Evolutionary conservation across 2,113 vertebrate species (phyloP).

Genomic region (Ancistrus triradiatus): DNA sequence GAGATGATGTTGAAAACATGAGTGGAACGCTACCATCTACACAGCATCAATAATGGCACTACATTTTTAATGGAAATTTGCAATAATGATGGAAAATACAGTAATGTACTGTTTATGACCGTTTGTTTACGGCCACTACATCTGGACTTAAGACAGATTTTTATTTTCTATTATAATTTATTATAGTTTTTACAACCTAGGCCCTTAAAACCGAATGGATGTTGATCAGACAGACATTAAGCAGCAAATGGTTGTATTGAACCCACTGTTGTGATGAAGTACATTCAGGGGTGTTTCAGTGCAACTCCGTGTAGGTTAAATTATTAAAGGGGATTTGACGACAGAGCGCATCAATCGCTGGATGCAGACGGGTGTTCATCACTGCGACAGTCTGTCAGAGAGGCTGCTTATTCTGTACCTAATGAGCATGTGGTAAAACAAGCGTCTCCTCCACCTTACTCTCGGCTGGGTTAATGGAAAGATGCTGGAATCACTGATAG

Average conservation of each 20-base stretch:
- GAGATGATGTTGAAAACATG: too few species aligned
- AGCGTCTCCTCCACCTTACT: constrained; percentile 2
- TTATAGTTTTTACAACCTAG: too few species aligned
- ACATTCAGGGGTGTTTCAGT: not conserved
- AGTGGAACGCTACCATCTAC: too few species aligned
- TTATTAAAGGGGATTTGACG: constrained; percentile 19
- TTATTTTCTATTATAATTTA: too few species aligned
- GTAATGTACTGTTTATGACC: too few species aligned
- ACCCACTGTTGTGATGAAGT: not conserved
- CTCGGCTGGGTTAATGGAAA: constrained; percentile 25
- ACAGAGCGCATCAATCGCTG: constrained; percentile 1
- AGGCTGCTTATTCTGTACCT: constrained; percentile 11
- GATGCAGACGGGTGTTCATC: constrained; percentile 23
- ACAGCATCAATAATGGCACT: too few species aligned
- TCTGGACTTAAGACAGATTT: too few species aligned
- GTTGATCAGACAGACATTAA: too few species aligned
- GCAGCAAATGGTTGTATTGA: not conserved
- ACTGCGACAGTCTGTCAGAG: constrained; percentile 4
- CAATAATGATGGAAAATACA: too few species aligned
- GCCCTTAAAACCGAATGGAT: too few species aligned
- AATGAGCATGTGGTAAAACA: constrained; percentile 32
- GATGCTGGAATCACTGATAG: constrained; percentile 3
- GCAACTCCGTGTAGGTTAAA: constrained; percentile 1
- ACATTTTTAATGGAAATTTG: too few species aligned
- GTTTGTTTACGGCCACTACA: too few species aligned